These are phyloP conservation scores for Scaptodrosophila latifasciaeformis DNA, from an alignment of 2,888 invertebrate species.

Conservation along the genomic window DNA sequence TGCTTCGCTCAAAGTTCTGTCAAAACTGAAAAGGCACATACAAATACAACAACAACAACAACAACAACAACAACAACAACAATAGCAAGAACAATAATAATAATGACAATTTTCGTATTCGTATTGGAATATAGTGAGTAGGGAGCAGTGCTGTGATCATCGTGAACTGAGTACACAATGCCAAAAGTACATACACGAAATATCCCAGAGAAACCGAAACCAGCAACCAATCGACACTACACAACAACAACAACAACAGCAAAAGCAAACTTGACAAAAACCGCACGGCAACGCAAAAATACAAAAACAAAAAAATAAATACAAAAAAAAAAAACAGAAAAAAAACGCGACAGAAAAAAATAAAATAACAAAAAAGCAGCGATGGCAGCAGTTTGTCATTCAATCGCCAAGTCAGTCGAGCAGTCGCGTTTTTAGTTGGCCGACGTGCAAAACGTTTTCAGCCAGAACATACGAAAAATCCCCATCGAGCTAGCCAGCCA, in stretches of 20 bases:
- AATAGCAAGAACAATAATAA: constrained; percentile 24
- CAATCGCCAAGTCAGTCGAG: constrained; percentile 51
- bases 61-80: too few relatives aligned
- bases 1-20: too few relatives aligned
- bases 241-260: constrained; percentile 22
- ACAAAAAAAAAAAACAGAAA: constrained; percentile 13
- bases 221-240: constrained; percentile 12
- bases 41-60: too few relatives aligned
- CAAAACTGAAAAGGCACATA: too few relatives aligned
- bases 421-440: constrained; percentile 45
- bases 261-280: constrained; percentile 24
- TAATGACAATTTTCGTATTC: constrained; percentile 41
- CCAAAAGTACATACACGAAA: constrained; percentile 47
- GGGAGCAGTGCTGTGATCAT: constrained; percentile 30
- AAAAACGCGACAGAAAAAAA: too few relatives aligned
- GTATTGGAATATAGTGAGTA: constrained; percentile 20
- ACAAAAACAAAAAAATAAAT: background rate
- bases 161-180: constrained; percentile 63
- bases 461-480: constrained; percentile 11
- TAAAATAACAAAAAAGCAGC: constrained; percentile 48
- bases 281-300: constrained; percentile 10
- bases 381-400: constrained; percentile 61
- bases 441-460: background rate
- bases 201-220: constrained; percentile 3
- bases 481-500: constrained; percentile 17